Percentiles rank a stretch among this genome's conserved stretches.
Evolutionary conservation across 2,113 vertebrate genomes (phyloP).

Genomic region (Oncorhynchus gorbuscha): DNA sequence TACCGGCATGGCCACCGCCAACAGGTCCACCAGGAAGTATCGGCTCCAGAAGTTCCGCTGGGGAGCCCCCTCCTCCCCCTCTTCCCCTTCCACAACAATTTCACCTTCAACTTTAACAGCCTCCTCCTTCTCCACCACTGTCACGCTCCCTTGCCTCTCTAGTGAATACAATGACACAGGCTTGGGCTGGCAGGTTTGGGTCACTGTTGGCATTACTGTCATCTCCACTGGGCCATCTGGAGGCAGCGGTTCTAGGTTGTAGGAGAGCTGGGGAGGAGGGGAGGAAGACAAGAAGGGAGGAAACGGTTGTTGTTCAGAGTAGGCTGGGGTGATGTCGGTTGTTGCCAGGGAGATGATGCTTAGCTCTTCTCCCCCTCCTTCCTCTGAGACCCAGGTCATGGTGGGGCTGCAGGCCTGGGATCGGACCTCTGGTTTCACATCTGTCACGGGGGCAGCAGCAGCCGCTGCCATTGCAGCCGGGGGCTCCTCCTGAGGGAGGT

Average conservation of each 20-base stretch:
- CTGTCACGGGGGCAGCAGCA: constrained; percentile 61
- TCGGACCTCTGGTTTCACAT: constrained; percentile 84
- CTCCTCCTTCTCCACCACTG: constrained; percentile 20
- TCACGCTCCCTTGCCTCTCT: constrained; percentile 36
- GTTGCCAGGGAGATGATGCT: constrained; percentile 60
- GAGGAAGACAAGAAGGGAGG: constrained; percentile 32
- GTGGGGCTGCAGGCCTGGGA: constrained; percentile 84
- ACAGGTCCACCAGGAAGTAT: constrained; percentile 90
- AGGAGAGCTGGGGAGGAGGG: neutral
- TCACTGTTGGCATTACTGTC: constrained; percentile 20
- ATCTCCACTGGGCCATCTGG: constrained; percentile 23
- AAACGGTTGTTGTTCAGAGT: constrained; percentile 31
- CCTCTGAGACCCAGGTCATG: constrained; percentile 77
- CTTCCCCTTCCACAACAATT: neutral
- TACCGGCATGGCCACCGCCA: constrained; percentile 87
- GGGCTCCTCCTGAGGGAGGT: constrained; percentile 85
- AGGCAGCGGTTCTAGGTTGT: constrained; percentile 28
- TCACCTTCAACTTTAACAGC: constrained; percentile 22
- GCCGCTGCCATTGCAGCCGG: constrained; percentile 48
- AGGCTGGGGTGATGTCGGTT: constrained; percentile 15
- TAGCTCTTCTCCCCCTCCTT: constrained; percentile 62
- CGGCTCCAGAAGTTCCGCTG: constrained; percentile 89
- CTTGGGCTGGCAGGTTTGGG: constrained; percentile 68
- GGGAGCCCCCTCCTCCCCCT: constrained; percentile 40
- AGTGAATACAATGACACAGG: constrained; percentile 30